These are phyloP conservation scores for Diachasmimorpha longicaudata DNA, from an alignment of 1,140 invertebrate genomes.

Conservation along the genomic window DNA sequence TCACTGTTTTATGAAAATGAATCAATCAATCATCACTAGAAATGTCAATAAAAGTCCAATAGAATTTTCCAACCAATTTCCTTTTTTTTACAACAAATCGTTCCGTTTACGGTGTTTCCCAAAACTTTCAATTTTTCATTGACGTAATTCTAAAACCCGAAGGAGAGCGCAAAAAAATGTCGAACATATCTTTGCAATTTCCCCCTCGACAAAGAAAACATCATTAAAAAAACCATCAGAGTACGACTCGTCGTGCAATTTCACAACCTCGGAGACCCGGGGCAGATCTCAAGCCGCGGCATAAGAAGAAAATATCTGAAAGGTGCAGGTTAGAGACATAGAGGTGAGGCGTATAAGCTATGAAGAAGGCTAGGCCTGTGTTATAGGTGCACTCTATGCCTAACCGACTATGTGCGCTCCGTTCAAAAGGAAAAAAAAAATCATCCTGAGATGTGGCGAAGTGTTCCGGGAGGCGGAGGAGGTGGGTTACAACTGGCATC, in stretches of 20 bases:
- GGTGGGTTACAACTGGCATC: constrained; percentile 12
- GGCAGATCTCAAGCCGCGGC: constrained; percentile 5
- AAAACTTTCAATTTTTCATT: not conserved
- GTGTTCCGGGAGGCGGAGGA: constrained; percentile 26
- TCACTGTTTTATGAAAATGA: too few relatives aligned
- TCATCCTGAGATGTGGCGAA: constrained; percentile 25
- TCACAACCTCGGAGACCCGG: constrained; percentile 1
- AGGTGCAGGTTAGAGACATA: constrained; percentile 34
- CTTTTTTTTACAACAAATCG: too few relatives aligned
- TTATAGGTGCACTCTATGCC: not conserved
- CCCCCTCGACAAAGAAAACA: not conserved
- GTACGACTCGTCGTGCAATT: constrained; percentile 9
- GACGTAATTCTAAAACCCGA: not conserved
- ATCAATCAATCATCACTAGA: too few relatives aligned
- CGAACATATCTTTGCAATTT: not conserved
- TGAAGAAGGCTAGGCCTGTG: constrained; percentile 25
- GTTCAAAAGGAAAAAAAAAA: constrained; percentile 19
- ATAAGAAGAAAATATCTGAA: constrained; percentile 32
- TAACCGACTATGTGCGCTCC: constrained; percentile 17
- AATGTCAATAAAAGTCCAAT: too few relatives aligned
- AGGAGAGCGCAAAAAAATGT: not conserved
- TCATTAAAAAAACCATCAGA: not conserved
- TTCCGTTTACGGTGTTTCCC: too few relatives aligned
- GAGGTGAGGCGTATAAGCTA: constrained; percentile 31
- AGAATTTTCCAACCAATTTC: too few relatives aligned